A percentile compares a stretch with the other conserved stretches of the same genome.
phyloP scores from a whole-genome alignment of 2,888 invertebrate genomes.

The Odontocolon sp. region DNA sequence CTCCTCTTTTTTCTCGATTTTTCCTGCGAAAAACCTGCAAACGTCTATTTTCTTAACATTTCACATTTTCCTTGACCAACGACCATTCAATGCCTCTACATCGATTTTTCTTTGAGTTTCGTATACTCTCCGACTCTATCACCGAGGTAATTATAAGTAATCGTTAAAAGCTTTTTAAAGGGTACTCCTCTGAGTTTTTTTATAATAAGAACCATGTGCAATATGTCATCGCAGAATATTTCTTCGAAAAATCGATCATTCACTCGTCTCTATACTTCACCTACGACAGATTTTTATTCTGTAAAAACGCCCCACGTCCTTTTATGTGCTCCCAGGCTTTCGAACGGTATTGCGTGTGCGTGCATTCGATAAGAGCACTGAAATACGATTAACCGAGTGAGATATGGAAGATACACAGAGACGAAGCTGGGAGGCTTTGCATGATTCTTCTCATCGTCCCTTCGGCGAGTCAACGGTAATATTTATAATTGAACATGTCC shows the following conservation, averaged over 20 bases:
- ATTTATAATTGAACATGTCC: too few species aligned
- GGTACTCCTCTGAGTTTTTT: conserved; percentile 11
- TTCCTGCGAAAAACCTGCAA: not conserved
- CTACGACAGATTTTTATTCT: conserved; percentile 46
- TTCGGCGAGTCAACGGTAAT: not conserved
- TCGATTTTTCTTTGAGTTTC: conserved; percentile 17
- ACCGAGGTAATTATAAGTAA: conserved; percentile 28
- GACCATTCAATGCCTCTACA: not conserved
- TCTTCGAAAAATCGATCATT: conserved; percentile 32
- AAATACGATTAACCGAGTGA: conserved; percentile 55
- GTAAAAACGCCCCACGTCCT: not conserved
- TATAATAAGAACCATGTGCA: not conserved
- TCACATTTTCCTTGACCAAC: conserved; percentile 14
- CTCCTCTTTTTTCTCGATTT: not conserved
- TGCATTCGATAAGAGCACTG: conserved; percentile 54
- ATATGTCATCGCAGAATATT: conserved; percentile 42
- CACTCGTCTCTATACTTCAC: conserved; percentile 33
- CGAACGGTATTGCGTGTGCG: conserved; percentile 49
- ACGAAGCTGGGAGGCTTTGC: conserved; percentile 34
- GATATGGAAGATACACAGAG: too few species aligned
- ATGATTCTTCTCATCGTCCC: conserved; percentile 26
- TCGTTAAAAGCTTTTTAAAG: conserved; percentile 32
- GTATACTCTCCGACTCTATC: not conserved
- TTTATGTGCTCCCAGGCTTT: conserved; percentile 42
- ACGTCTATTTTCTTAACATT: not conserved